These are phyloP conservation scores for Sisyra nigra DNA, from an alignment of 2,888 invertebrate genomes.

Conservation along the genomic window DNA sequence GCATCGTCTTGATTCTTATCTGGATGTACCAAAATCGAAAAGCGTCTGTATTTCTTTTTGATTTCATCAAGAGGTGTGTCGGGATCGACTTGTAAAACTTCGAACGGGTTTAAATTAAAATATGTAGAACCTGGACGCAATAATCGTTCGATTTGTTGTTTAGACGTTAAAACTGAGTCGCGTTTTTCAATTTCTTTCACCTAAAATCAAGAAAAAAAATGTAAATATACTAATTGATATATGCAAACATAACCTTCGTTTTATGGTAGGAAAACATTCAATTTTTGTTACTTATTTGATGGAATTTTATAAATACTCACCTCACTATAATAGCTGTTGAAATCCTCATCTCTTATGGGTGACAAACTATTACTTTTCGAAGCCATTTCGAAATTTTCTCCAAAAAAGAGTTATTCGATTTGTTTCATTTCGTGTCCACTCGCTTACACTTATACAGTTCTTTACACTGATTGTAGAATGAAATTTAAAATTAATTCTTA, in stretches of 20 bases:
- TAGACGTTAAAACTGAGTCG: slow-evolving; percentile 90
- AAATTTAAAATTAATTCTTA: too few relatives aligned
- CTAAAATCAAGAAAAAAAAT: slow-evolving; percentile 34
- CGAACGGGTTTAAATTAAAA: slow-evolving; percentile 94
- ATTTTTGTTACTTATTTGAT: not conserved
- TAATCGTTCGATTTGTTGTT: slow-evolving; percentile 92
- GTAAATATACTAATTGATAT: not conserved
- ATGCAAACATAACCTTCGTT: not conserved
- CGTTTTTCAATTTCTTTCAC: slow-evolving; percentile 97
- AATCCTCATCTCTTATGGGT: too few relatives aligned
- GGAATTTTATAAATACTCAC: too few relatives aligned
- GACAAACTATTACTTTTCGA: too few relatives aligned
- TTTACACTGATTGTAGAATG: too few relatives aligned
- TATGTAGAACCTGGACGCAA: slow-evolving; percentile 95
- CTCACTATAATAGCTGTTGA: too few relatives aligned
- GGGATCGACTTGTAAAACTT: slow-evolving; percentile 83
- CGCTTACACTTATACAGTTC: too few relatives aligned
- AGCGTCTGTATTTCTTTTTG: slow-evolving; percentile 88
- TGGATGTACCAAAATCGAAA: slow-evolving; percentile 97
- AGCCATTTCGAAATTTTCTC: too few relatives aligned
- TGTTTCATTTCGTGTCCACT: too few relatives aligned
- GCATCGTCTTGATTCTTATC: slow-evolving; percentile 96
- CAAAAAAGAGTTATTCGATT: too few relatives aligned
- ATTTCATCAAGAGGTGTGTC: slow-evolving; percentile 79
- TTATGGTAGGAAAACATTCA: not conserved